Base-by-base conservation (phyloP, 2,888 invertebrate species). In the Hirtodrosophila duncani region DNA sequence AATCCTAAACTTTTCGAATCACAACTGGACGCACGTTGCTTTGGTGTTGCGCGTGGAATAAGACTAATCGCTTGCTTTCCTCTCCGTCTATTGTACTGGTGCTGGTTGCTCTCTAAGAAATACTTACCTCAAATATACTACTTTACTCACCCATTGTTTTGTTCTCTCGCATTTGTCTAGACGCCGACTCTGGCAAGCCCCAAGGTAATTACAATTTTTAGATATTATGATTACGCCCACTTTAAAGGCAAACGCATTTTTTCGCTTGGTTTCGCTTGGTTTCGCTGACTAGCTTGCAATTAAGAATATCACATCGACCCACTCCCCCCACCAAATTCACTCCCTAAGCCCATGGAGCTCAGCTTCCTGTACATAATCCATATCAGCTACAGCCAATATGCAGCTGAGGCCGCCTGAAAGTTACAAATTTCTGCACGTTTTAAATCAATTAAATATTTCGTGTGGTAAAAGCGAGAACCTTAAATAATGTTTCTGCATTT, bases 141-240 rank as follows among this genome's bases (percentile, higher is more conserved):
- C n/a, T 10, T 21, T 5, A 33, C 33, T 46, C 10, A 38, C 16
- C 9, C 10, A 27, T 41, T 57, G n/a, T 57, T 63, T 71, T 20
- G 56, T 33, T 49, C 41, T 41, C 27, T 31, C 14, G 14, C 4
- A 13, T 27, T 34, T 36, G 34, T 66, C 27, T 59, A 84, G 84
- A 85, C 63, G 65, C 79, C 49, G 84, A 84, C 20, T 68, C 81
- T 26, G 79, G 71, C 67, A 82, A 74, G 37, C 65, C 84, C 39
- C 80, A 82, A 84, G 84, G 84, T 85, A 84, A 85, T 43, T 78
- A 62, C 20, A 45, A 59, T 7, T 30, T 65, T 24, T 2, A 49
- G n/a, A 39, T 51, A 53, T 39, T 36, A 33, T 14, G 24, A 30
- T 31, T 45, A 42, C 23, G 5, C 24, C n/a, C n/a, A n/a, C n/a